Evolutionary conservation across 92 coral and sea anemone genomes (phyloP), one percentile per base, ranked within the genome.

Genomic region (Porites evermanni): DNA sequence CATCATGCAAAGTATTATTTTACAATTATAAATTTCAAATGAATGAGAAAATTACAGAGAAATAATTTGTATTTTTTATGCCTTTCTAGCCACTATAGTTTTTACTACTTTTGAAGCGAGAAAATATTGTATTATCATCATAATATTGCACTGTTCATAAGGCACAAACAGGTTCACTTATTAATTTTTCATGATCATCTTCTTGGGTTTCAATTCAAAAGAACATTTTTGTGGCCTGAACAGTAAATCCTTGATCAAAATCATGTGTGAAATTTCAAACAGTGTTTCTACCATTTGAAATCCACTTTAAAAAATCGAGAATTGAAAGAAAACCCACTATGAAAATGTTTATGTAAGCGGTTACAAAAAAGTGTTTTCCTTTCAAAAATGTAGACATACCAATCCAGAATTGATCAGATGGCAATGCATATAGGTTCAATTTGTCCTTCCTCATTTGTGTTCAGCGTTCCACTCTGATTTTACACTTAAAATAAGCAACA

Each of bases 141-240:
- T 26, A 26, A 26, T 26, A 26, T 26, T 26, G 2, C 32, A 26
- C 1, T 26, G 32, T 26, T 26, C 32, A 26, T 26, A 26, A 26
- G 32, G 32, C 32, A 26, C 32, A 77, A 70, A 56, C 17, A 32
- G 70, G 63, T 32, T 56, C 8, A 70, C 17, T 70, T 14, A 81
- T 81, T 70, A 81, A 81, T 81, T 70, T 81, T 81, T 70, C 50
- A 81, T 70, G 68, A 11, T 7, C 6, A n/a, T 59, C 69, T 70
- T 70, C 38, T 29, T 21, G 85, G 9, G 19, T 70, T 53, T 53
- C 44, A 81, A 32, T 80, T 70, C 70, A 18, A 54, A 66, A 67
- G 70, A 81, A 16, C 53, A 16, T 19, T 32, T 7, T 58, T 80
- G 76, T 56, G 65, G 65, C 77, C 68, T 80, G 18, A 47, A 23